Evolutionary conservation across 2,888 invertebrate genomes (phyloP).

Genomic region (Rhopalosiphum nymphaeae): DNA sequence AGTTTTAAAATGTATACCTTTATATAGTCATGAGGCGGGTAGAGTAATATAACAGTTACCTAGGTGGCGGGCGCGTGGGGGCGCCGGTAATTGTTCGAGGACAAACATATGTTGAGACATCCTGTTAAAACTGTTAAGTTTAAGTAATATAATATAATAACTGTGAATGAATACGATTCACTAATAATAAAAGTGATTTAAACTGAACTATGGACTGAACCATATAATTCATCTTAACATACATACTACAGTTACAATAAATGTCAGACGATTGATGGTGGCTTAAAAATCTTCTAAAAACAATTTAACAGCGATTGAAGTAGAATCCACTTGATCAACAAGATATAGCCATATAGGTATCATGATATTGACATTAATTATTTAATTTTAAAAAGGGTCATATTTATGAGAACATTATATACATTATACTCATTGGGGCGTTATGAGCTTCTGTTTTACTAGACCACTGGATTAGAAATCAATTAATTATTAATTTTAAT

Average conservation of each 20-base stretch:
- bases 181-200: background rate
- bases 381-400: background rate
- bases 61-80: background rate
- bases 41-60: background rate
- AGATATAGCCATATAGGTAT: background rate
- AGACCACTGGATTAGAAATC: background rate
- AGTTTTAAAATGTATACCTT: background rate
- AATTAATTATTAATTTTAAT: background rate
- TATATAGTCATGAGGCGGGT: background rate
- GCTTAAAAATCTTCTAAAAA: background rate
- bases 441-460: background rate
- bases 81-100: background rate
- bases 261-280: background rate
- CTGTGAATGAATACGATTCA: background rate
- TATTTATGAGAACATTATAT: background rate
- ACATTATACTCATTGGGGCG: background rate
- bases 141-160: background rate
- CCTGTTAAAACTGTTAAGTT: background rate
- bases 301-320: background rate
- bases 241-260: background rate
- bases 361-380: background rate
- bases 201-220: background rate
- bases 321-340: background rate
- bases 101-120: constrained; percentile 13
- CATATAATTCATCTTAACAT: background rate